A percentile compares a stretch with the other conserved stretches of the same genome.
These are phyloP conservation scores for Dufourea novaeangliae DNA, from an alignment of 1,140 invertebrate species.

Conservation along the genomic window DNA sequence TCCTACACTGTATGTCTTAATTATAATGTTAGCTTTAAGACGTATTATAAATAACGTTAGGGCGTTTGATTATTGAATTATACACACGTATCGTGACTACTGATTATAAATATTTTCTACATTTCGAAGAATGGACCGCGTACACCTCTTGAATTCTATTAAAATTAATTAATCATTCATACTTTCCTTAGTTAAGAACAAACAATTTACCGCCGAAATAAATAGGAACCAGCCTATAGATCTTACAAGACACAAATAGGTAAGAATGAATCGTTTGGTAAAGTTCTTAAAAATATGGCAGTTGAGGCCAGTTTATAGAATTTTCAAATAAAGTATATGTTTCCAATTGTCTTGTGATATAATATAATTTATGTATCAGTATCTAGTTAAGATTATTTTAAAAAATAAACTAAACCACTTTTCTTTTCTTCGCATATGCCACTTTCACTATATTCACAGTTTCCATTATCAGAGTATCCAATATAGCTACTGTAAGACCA, in stretches of 20 bases:
- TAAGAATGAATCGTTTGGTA: constrained; percentile 30
- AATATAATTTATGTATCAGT: constrained; percentile 83
- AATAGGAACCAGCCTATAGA: constrained; percentile 77
- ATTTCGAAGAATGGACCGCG: constrained; percentile 25
- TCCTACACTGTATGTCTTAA: constrained; percentile 22
- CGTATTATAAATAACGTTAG: constrained; percentile 49
- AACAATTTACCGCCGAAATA: constrained; percentile 56
- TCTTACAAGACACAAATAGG: constrained; percentile 66
- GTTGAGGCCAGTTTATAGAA: constrained; percentile 18
- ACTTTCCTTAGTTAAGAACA: constrained; percentile 21
- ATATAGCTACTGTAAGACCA: constrained; percentile 84
- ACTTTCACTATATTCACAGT: constrained; percentile 81
- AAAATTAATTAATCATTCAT: constrained; percentile 20
- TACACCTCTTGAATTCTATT: constrained; percentile 9
- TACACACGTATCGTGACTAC: constrained; percentile 4
- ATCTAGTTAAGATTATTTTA: constrained; percentile 85
- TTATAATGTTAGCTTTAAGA: constrained; percentile 46
- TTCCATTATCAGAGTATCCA: constrained; percentile 85
- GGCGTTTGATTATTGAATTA: constrained; percentile 54
- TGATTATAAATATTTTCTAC: constrained; percentile 14
- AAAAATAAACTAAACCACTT: constrained; percentile 71
- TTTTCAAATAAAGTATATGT: constrained; percentile 83
- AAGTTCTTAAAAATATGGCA: constrained; percentile 54
- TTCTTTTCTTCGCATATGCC: constrained; percentile 75
- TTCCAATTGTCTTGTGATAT: constrained; percentile 1